Evolutionary conservation across 2,797 vertebrate genomes (phyloP), one percentile per base, ranked within the genome.

Genomic region (Coregonus sp.): DNA sequence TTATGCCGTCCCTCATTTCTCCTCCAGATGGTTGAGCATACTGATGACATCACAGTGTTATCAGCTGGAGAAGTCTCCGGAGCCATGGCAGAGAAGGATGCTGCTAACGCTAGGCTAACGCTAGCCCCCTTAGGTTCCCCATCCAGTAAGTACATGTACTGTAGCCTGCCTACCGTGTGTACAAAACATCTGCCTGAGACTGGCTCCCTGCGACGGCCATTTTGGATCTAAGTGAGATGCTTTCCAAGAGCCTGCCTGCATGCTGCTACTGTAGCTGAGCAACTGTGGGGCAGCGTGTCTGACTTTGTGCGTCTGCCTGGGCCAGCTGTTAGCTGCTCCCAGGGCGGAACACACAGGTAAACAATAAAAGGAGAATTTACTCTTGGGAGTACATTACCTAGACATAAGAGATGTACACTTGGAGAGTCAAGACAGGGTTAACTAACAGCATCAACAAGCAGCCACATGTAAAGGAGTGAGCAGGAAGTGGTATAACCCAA

Each of bases 141-240:
- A 51, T 71, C 31, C 59, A 50, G 61, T 73, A 68, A 14, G 59
- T 80, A 72, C 67, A 70, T 25, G 71, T 51, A 69, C 70, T n/a
- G 74, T 29, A 18, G 52, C 61, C 11, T 65, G 11, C n/a, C 69
- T 70, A 70, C 11, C 37, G 40, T 81, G 74, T 79, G 51, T 75
- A 69, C 67, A 70, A 59, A 31, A 75, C 56, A 74, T 78, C 68
- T 81, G 29, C 68, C 75, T 71, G 72, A 75, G 66, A 83, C 56
- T 65, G 50, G 72, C 75, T 80, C 74, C 80, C 72, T 35, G 54
- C 75, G 71, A 78, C 77, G 52, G 79, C 78, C 84, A 87, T 86
- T 75, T 84, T 83, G 78, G 74, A 75, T 83, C 74, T 74, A 18
- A 54, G 25, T 51, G 51, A 70, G 65, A 51, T 50, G 72, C 72